phyloP scores from a whole-genome alignment of 1,140 invertebrate species.

The Leptinotarsa texana region DNA sequence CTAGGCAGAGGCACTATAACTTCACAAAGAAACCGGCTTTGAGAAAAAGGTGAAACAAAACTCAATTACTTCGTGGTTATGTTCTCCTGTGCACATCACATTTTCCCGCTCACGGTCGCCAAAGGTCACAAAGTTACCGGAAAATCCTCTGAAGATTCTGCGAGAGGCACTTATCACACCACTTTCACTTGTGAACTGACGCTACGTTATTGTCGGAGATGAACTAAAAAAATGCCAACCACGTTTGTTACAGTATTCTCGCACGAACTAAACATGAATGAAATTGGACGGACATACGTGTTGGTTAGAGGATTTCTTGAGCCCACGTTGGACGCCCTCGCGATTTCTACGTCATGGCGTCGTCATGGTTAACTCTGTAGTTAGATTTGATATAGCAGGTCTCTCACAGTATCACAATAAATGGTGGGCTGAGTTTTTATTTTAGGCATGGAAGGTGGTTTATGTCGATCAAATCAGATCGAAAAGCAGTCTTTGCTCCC shows the following conservation, averaged over 20 bases:
- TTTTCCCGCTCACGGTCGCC: background rate
- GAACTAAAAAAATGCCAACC: background rate
- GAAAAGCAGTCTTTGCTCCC: too few relatives aligned
- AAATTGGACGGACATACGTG: constrained; percentile 26
- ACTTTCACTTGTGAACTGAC: background rate
- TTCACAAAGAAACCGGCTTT: constrained; percentile 1
- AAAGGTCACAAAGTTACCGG: background rate
- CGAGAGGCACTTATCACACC: background rate
- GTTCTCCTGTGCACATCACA: constrained; percentile 1
- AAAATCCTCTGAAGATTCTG: background rate
- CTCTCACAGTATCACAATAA: background rate
- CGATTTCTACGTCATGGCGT: constrained; percentile 24
- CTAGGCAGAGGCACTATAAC: background rate
- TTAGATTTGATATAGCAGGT: constrained; percentile 11
- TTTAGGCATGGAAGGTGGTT: constrained; percentile 3
- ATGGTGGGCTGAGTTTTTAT: constrained; percentile 9
- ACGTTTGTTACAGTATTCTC: background rate
- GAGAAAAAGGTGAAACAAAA: background rate
- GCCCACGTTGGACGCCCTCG: constrained; percentile 29
- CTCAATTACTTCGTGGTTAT: background rate
- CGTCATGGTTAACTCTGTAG: constrained; percentile 26
- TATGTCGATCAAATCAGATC: too few relatives aligned
- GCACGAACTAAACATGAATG: constrained; percentile 23
- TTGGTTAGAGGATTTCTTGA: constrained; percentile 26
- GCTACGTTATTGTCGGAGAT: background rate